Evolutionary conservation across 1,140 invertebrate genomes (phyloP).

Genomic region (Aphelinus certus): DNA sequence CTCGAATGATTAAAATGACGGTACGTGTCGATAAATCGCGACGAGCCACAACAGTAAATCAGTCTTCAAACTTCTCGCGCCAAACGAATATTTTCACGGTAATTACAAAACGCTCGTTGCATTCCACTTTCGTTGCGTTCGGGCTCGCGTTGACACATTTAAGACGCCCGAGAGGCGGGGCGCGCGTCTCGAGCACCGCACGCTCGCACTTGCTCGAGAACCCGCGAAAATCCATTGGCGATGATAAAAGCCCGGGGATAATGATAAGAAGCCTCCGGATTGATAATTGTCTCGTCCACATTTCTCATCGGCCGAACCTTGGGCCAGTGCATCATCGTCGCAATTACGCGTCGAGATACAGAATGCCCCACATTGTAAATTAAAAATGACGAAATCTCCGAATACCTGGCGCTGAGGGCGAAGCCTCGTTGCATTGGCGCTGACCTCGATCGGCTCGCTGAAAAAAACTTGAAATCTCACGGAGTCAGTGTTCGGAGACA

Average conservation of each 20-base stretch:
- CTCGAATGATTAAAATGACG: background rate
- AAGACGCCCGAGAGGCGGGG: too few relatives aligned
- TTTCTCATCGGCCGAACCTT: background rate
- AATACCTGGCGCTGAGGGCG: conserved; percentile 7
- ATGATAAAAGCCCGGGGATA: background rate
- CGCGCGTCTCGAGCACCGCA: too few relatives aligned
- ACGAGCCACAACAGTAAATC: conserved; percentile 1
- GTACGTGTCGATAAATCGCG: background rate
- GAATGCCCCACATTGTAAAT: conserved; percentile 26
- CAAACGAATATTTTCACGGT: background rate
- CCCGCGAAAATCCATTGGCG: background rate
- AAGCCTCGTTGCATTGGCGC: background rate
- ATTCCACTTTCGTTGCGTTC: conserved; percentile 15
- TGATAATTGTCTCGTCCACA: too few relatives aligned
- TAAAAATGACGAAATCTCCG: conserved; percentile 19
- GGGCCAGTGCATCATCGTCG: background rate
- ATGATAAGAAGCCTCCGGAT: background rate
- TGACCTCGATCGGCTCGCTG: conserved; percentile 2
- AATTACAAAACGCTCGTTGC: conserved; percentile 16
- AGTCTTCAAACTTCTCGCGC: background rate
- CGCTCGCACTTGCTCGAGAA: background rate
- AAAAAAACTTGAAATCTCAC: background rate
- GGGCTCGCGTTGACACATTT: too few relatives aligned
- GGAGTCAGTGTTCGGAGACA: background rate
- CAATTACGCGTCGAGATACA: conserved; percentile 9